phyloP scores from a whole-genome alignment of 1,140 invertebrate genomes.

The Phortica variegata region DNA sequence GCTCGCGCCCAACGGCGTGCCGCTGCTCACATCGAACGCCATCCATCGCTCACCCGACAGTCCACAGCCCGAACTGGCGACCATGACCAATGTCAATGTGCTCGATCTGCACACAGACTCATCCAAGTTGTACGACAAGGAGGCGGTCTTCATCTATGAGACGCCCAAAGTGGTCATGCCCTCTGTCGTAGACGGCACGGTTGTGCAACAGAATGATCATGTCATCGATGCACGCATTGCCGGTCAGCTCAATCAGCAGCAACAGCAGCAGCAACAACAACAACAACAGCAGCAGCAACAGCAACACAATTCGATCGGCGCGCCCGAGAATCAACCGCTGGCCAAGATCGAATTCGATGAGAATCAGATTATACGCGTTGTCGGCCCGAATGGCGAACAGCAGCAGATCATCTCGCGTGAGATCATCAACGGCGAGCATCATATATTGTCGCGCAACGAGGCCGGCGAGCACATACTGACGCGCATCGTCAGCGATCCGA shows the following conservation, averaged over 20 bases:
- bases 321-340: slow-evolving; percentile 43
- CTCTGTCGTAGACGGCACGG: slow-evolving; percentile 19
- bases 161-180: slow-evolving; percentile 52
- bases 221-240: slow-evolving; percentile 52
- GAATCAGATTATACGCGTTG: slow-evolving; percentile 54
- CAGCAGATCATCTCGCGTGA: slow-evolving; percentile 57
- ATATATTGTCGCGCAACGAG: slow-evolving; percentile 55
- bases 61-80: slow-evolving; percentile 71
- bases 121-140: slow-evolving; percentile 54
- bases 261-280: slow-evolving; percentile 49
- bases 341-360: slow-evolving; percentile 56
- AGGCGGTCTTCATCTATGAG: slow-evolving; percentile 53
- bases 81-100: slow-evolving; percentile 73
- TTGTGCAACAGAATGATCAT: slow-evolving; percentile 33
- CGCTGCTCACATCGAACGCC: slow-evolving; percentile 32
- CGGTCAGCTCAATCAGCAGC: slow-evolving; percentile 44
- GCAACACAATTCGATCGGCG: background rate
- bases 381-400: slow-evolving; percentile 52
- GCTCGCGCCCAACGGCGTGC: slow-evolving; percentile 43
- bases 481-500: slow-evolving; percentile 56
- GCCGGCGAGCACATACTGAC: slow-evolving; percentile 56
- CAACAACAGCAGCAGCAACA: slow-evolving; percentile 32
- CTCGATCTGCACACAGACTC: slow-evolving; percentile 64
- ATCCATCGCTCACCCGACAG: slow-evolving; percentile 60
- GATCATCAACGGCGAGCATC: slow-evolving; percentile 56